These are phyloP conservation scores for Rhinichthys osculus DNA, from an alignment of 2,797 vertebrate species.

Conservation along the genomic window DNA sequence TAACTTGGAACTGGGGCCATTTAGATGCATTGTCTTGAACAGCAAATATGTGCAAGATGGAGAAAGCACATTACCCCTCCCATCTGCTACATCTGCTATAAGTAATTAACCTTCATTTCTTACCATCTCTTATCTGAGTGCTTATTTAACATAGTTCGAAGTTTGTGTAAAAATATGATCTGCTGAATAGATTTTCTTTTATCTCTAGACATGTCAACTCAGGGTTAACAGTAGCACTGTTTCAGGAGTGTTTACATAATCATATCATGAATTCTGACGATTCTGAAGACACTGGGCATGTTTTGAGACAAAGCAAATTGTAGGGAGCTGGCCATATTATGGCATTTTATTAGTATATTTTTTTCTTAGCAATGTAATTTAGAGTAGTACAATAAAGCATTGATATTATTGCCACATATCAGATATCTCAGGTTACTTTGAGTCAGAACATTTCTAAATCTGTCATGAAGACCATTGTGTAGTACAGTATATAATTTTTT, in stretches of 20 bases:
- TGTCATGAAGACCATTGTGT: neutral
- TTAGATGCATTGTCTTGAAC: constrained; percentile 67
- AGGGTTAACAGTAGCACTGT: neutral
- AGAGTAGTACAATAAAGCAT: neutral
- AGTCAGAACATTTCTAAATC: neutral
- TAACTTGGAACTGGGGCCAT: neutral
- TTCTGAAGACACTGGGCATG: neutral
- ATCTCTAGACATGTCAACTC: neutral
- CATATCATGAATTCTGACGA: neutral
- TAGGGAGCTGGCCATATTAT: neutral
- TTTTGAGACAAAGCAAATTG: neutral
- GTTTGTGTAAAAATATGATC: neutral
- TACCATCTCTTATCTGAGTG: neutral
- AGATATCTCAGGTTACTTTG: neutral
- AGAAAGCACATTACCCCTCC: fast-evolving
- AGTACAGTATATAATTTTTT: neutral
- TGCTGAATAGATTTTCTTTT: neutral
- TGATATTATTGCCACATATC: neutral
- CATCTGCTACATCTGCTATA: neutral
- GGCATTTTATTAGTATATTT: neutral
- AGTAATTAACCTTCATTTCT: constrained; percentile 5
- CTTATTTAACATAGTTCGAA: neutral
- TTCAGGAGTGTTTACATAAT: neutral
- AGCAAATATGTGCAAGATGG: constrained; percentile 47
- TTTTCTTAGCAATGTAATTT: neutral